Base-by-base conservation (phyloP, 2,888 invertebrate species). In the Empis livida region DNA sequence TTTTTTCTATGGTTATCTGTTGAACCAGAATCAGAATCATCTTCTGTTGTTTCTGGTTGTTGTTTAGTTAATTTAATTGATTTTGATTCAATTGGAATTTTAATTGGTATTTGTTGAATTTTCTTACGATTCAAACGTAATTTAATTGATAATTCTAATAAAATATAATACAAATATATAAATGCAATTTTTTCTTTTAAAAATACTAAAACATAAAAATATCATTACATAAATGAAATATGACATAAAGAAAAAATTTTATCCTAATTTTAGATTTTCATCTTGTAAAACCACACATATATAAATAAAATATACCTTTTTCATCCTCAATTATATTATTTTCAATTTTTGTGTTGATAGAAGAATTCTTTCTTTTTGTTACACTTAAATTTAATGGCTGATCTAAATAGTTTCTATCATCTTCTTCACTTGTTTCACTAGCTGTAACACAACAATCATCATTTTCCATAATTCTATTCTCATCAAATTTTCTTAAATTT, bases 1-100 rank as follows among this genome's bases (percentile, higher is more conserved):
- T 88, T 88, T 65, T 81, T 79, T 60, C 82, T 80, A 53, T 73
- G 69, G 54, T 67, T 70, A 54, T 77, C 78, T 9, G 72, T 72
- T 52, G 75, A 76, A 13, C 74, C 65, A n/a, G 74, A 65, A 55
- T 68, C 69, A 15, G 65, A 70, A 49, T 68, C 63, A 49, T 78
- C 78, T 54, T 77, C 78, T 32, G 65, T 66, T 6, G 65, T 35
- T 35, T 35, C 35, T 6, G 8, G 2, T n/a, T 35, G 35, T 13
- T 35, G 23, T 27, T 27, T 27, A 27, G 5, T 35, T 35, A n/a
- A 32, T n/a, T 35, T 35, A 5, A n/a, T 35, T 35, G 35, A 35
- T n/a, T 35, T 35, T 4, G 35, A 13, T 35, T 35, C 35, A 35
- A 13, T n/a, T 35, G 35, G 13, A n/a, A n/a, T 13, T n/a, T 35